A percentile compares a stretch with the other conserved stretches of the same genome.
Conservation (phyloP, 2,888 invertebrate species). For the Lasiommata megera region DNA sequence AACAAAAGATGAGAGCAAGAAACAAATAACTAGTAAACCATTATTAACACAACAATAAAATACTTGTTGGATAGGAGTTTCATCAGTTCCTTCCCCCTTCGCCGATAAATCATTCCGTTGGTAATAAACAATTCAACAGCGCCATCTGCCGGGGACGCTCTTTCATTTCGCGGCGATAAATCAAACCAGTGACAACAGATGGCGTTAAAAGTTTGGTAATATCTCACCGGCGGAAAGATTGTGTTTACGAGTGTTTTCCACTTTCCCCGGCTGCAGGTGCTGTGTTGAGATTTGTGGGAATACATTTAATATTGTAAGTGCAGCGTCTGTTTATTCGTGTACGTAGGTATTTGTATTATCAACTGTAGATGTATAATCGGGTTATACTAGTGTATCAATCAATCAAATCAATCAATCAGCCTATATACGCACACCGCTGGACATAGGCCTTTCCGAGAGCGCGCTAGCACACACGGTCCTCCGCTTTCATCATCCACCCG, state of each 20-base stretch:
- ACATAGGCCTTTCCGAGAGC: too few relatives aligned
- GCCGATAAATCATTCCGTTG: conserved; percentile 54
- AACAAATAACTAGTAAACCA: neutral
- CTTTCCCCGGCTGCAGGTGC: conserved; percentile 38
- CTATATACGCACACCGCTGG: too few relatives aligned
- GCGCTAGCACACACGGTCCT: too few relatives aligned
- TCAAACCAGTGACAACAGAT: conserved; percentile 64
- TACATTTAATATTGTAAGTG: neutral
- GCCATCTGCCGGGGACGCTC: conserved; percentile 65
- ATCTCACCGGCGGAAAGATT: conserved; percentile 56
- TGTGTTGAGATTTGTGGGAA: neutral
- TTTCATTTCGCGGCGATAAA: conserved; percentile 63
- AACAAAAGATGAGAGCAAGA: neutral
- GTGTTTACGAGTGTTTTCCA: conserved; percentile 54
- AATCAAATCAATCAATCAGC: too few relatives aligned
- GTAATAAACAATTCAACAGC: conserved; percentile 56
- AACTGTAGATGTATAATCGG: too few relatives aligned
- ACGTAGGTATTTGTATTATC: too few relatives aligned
- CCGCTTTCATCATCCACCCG: too few relatives aligned
- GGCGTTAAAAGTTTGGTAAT: conserved; percentile 64
- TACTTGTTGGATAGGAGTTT: neutral
- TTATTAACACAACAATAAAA: neutral
- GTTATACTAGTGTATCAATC: too few relatives aligned
- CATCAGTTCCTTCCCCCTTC: conserved; percentile 15
- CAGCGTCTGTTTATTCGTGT: too few relatives aligned